These are phyloP conservation scores for Nanorana parkeri DNA, from an alignment of 2,113 vertebrate genomes.

Conservation along the genomic window DNA sequence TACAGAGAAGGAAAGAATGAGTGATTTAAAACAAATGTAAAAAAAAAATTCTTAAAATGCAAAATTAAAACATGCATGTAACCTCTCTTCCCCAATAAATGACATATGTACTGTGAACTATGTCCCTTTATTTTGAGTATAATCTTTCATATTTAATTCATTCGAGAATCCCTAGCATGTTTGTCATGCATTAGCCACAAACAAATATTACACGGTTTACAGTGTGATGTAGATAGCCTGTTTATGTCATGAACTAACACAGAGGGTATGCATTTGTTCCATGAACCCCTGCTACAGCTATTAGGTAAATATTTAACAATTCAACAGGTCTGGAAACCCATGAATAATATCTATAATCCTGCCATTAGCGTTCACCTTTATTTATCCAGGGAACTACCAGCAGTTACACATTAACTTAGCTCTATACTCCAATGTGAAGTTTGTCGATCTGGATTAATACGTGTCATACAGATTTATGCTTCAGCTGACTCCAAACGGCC, in stretches of 20 bases:
- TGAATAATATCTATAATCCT: slow-evolving; percentile 44
- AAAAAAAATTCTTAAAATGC: no score
- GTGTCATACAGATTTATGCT: slow-evolving; percentile 11
- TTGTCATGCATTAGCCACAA: slow-evolving; percentile 4
- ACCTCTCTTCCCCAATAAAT: no score
- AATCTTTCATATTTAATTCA: not conserved
- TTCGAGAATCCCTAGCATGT: not conserved
- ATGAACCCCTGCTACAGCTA: slow-evolving; percentile 4
- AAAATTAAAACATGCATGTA: no score
- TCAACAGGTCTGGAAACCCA: slow-evolving; percentile 45
- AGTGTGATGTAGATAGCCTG: not conserved
- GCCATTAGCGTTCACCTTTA: slow-evolving; percentile 50
- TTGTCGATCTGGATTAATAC: not conserved
- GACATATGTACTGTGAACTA: no score
- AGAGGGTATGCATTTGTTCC: not conserved
- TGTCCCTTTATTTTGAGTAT: no score
- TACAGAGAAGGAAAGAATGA: no score
- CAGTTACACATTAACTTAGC: slow-evolving; percentile 65
- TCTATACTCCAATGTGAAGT: not conserved
- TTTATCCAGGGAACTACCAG: slow-evolving; percentile 76
- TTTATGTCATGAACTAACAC: not conserved
- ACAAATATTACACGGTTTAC: not conserved
- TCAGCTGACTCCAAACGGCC: not conserved
- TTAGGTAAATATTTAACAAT: slow-evolving; percentile 78
- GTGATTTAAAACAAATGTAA: no score